Conservation (phyloP, 2,888 invertebrate species). For the Dynastes maya region DNA sequence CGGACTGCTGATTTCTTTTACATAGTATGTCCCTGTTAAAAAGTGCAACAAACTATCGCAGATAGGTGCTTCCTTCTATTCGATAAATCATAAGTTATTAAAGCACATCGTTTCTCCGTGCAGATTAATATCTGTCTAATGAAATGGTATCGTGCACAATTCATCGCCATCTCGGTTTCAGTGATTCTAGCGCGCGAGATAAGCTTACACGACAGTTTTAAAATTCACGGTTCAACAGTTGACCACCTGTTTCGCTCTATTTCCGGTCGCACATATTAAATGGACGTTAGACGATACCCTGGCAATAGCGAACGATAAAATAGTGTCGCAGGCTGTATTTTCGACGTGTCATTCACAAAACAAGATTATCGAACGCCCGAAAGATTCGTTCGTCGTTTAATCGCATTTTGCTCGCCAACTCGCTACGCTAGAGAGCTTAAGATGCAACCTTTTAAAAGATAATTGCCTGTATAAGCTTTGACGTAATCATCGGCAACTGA, state of each 20-base stretch:
- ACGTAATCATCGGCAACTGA: constrained; percentile 23
- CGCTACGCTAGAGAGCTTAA: neutral
- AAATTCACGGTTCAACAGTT: constrained; percentile 56
- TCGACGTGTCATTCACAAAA: constrained; percentile 13
- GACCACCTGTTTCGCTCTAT: constrained; percentile 56
- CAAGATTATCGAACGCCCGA: constrained; percentile 9
- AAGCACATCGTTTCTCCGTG: constrained; percentile 9
- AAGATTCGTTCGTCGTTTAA: neutral
- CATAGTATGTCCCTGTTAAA: too few relatives aligned
- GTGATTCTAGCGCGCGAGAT: constrained; percentile 40
- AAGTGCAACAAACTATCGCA: too few relatives aligned
- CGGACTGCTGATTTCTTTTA: too few relatives aligned
- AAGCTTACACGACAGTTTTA: constrained; percentile 51
- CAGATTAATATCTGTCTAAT: constrained; percentile 43
- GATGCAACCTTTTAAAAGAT: constrained; percentile 27
- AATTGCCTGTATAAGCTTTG: constrained; percentile 22
- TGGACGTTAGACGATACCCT: constrained; percentile 53
- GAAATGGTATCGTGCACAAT: constrained; percentile 44
- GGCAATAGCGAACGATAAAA: constrained; percentile 39
- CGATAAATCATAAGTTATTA: constrained; percentile 36
- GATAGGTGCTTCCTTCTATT: neutral
- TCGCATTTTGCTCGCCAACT: neutral
- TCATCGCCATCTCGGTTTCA: constrained; percentile 45
- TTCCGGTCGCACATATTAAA: constrained; percentile 54
- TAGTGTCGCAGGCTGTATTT: constrained; percentile 22